Evolutionary conservation across 2,888 invertebrate species (phyloP).

Genomic region (Tenthredo scrophulariae): DNA sequence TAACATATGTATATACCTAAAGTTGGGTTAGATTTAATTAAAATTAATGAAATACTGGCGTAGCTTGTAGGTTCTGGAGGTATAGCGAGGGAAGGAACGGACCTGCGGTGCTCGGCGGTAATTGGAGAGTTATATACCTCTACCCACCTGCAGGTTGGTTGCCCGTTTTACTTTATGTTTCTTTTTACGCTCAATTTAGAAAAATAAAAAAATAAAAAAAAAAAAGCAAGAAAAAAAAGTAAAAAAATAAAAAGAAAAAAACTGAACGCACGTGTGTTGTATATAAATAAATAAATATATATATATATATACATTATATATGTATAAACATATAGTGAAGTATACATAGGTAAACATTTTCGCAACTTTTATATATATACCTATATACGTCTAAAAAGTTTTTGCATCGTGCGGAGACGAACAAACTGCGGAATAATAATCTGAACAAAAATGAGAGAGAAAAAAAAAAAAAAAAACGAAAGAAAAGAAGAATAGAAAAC

Average conservation of each 20-base stretch:
- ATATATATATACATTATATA: too few species aligned
- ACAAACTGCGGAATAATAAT: not conserved
- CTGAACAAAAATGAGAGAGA: not conserved
- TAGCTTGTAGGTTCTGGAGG: constrained; percentile 59
- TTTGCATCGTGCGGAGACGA: not conserved
- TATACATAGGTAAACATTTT: not conserved
- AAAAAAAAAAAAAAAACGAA: too few species aligned
- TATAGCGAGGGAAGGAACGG: constrained; percentile 48
- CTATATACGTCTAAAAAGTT: too few species aligned
- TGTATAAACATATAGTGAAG: too few species aligned
- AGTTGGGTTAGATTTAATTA: constrained; percentile 67
- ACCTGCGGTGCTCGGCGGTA: constrained; percentile 60
- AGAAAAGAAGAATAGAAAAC: not conserved
- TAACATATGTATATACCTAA: not conserved
- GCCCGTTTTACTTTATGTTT: constrained; percentile 28
- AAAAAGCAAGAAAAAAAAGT: too few species aligned
- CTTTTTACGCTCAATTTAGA: not conserved
- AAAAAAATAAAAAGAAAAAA: not conserved
- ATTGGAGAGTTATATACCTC: constrained; percentile 66
- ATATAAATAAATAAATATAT: too few species aligned
- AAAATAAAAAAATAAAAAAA: too few species aligned
- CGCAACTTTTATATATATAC: not conserved
- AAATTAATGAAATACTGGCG: constrained; percentile 73
- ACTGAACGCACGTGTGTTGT: not conserved
- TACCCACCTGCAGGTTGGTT: constrained; percentile 42